Conservation (phyloP, 2,797 vertebrate genomes). For the Melanotaenia pygmaea region DNA sequence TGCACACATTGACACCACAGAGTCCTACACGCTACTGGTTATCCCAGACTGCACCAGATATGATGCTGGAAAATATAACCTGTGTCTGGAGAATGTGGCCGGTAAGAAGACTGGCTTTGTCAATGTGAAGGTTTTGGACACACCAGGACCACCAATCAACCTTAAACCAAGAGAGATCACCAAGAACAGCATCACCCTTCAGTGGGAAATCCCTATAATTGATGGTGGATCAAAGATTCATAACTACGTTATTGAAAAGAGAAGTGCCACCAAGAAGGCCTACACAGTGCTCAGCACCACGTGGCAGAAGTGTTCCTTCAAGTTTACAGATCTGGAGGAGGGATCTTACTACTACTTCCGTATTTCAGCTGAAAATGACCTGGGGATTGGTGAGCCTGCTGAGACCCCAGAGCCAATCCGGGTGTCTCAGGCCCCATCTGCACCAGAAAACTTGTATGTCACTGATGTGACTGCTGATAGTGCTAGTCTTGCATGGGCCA, state of each 20-base stretch:
- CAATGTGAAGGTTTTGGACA: constrained; percentile 95
- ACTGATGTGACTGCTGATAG: constrained; percentile 91
- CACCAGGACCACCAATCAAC: constrained; percentile 95
- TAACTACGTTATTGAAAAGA: constrained; percentile 97
- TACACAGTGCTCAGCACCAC: constrained; percentile 92
- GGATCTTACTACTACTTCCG: constrained; percentile 97
- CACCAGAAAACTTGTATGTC: constrained; percentile 95
- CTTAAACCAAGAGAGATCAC: constrained; percentile 94
- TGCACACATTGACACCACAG: constrained; percentile 95
- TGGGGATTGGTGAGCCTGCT: constrained; percentile 93
- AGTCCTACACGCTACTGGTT: constrained; percentile 94
- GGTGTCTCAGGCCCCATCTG: constrained; percentile 93
- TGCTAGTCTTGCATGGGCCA: constrained; percentile 95
- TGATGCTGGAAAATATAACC: constrained; percentile 95
- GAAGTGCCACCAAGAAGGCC: constrained; percentile 95
- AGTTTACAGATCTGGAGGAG: constrained; percentile 89
- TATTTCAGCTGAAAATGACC: constrained; percentile 96
- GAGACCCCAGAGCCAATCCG: constrained; percentile 94
- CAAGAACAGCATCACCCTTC: constrained; percentile 93
- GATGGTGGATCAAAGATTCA: constrained; percentile 97
- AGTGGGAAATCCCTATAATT: constrained; percentile 98
- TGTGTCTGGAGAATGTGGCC: constrained; percentile 95
- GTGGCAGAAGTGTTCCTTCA: constrained; percentile 96
- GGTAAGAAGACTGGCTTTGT: constrained; percentile 98
- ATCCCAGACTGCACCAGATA: constrained; percentile 97